phyloP scores from a whole-genome alignment of 2,888 invertebrate genomes.

The Lagria hirta region DNA sequence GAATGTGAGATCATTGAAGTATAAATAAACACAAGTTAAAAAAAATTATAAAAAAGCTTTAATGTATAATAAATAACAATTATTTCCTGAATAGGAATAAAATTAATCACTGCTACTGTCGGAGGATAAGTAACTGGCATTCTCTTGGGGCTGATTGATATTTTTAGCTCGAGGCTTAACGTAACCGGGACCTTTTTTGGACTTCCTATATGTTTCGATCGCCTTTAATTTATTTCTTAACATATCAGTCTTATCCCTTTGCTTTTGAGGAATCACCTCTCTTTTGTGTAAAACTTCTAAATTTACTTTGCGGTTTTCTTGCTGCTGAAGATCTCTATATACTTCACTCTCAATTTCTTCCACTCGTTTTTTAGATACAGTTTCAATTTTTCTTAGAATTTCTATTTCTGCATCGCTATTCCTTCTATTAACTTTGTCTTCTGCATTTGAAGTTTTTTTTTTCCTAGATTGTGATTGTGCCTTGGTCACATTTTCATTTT shows the following conservation, averaged over 20 bases:
- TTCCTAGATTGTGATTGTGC: too few species aligned
- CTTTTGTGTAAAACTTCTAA: slow-evolving; percentile 47
- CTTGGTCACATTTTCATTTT: too few species aligned
- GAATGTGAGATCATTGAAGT: too few species aligned
- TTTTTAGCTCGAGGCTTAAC: slow-evolving; percentile 55
- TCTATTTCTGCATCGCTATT: slow-evolving; percentile 42
- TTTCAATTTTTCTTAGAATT: slow-evolving; percentile 38
- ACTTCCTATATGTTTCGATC: slow-evolving; percentile 71
- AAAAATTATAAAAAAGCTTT: slow-evolving; percentile 1
- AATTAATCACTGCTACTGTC: slow-evolving; percentile 61
- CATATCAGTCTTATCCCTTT: slow-evolving; percentile 65
- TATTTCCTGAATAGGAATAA: slow-evolving; percentile 7
- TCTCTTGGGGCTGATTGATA: slow-evolving; percentile 57
- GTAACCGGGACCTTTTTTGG: slow-evolving; percentile 62
- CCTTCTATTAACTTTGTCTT: slow-evolving; percentile 3
- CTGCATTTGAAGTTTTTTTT: too few species aligned
- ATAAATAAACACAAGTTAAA: too few species aligned
- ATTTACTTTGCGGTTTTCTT: slow-evolving; percentile 37
- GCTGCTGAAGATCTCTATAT: slow-evolving; percentile 32
- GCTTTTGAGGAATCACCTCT: slow-evolving; percentile 73
- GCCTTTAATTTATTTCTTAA: slow-evolving; percentile 73
- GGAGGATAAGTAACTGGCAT: slow-evolving; percentile 66
- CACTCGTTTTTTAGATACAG: slow-evolving; percentile 38
- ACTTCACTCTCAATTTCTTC: slow-evolving; percentile 42
- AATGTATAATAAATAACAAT: slow-evolving; percentile 10